A percentile compares a stretch with the other conserved stretches of the same genome.
Evolutionary conservation across 2,888 invertebrate species (phyloP).

Genomic region (Tetragonisca angustula): DNA sequence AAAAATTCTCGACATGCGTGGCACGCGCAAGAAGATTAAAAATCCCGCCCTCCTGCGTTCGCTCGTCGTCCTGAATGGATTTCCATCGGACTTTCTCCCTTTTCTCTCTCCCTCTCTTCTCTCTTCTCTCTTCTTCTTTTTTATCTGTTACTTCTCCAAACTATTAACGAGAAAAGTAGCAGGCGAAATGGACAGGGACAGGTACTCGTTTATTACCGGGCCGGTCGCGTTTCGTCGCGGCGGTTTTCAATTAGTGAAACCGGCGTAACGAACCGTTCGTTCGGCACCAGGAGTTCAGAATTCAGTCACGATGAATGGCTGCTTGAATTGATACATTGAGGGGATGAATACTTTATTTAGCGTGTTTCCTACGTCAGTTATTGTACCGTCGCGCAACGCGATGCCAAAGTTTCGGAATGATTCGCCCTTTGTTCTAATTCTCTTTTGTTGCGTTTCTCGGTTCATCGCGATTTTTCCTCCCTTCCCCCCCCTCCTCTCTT

Average conservation of each 20-base stretch:
- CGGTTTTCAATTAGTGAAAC: neutral
- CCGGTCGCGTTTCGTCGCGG: neutral
- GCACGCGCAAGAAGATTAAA: conserved; percentile 3
- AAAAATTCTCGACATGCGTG: too few species aligned
- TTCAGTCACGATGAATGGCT: neutral
- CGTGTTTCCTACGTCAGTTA: neutral
- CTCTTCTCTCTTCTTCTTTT: neutral
- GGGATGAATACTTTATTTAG: neutral
- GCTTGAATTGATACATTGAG: neutral
- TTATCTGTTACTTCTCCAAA: neutral
- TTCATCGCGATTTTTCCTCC: too few species aligned
- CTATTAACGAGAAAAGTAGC: conserved; percentile 20
- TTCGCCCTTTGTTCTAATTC: too few species aligned
- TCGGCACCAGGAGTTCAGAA: neutral
- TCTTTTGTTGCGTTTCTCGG: too few species aligned
- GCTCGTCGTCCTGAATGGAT: neutral
- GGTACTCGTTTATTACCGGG: neutral
- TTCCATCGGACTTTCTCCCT: neutral
- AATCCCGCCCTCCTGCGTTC: conserved; percentile 23
- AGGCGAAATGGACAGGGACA: neutral
- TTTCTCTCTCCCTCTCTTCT: too few species aligned
- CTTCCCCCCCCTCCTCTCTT: too few species aligned
- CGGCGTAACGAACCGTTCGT: neutral
- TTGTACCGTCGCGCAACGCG: too few species aligned
- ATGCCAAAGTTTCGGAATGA: too few species aligned